Percentiles rank a stretch among this genome's conserved stretches.
phyloP scores from a whole-genome alignment of 2,797 vertebrate genomes.

The Neosilurus mollespiculum region DNA sequence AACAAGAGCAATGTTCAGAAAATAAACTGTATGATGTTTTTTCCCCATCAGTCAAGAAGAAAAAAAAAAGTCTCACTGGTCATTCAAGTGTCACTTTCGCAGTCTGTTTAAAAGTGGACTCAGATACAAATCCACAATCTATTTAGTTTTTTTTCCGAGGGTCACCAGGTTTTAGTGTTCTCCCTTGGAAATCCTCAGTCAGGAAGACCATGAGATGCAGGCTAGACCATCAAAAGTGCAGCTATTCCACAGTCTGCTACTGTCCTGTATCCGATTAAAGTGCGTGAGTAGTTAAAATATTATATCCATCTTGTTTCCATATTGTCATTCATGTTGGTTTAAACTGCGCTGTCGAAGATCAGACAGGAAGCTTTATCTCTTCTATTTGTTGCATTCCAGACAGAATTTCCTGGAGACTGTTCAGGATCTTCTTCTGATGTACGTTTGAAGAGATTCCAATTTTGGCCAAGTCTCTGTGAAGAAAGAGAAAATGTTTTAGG shows the following conservation, averaged over 20 bases:
- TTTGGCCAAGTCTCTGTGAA: constrained; percentile 85
- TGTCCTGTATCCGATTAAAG: constrained; percentile 85
- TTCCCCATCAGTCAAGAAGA: background rate
- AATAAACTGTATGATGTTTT: background rate
- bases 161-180: constrained; percentile 15
- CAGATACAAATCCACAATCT: constrained; percentile 26
- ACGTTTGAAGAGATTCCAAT: constrained; percentile 86
- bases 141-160: constrained; percentile 7
- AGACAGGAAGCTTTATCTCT: constrained; percentile 96
- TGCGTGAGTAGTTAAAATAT: constrained; percentile 99
- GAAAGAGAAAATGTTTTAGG: constrained; percentile 34
- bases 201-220: constrained; percentile 78
- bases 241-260: constrained; percentile 70
- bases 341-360: constrained; percentile 74
- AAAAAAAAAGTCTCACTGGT: constrained; percentile 10
- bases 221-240: constrained; percentile 87
- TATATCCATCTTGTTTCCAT: constrained; percentile 65
- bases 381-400: constrained; percentile 97
- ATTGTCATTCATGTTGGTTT: constrained; percentile 23
- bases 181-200: constrained; percentile 39
- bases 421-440: constrained; percentile 96
- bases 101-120: constrained; percentile 22
- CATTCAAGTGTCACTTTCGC: constrained; percentile 16
- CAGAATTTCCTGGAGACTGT: constrained; percentile 89
- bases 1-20: constrained; percentile 5